phyloP scores from a whole-genome alignment of 2,797 vertebrate species.

The Oreochromis mossambicus region DNA sequence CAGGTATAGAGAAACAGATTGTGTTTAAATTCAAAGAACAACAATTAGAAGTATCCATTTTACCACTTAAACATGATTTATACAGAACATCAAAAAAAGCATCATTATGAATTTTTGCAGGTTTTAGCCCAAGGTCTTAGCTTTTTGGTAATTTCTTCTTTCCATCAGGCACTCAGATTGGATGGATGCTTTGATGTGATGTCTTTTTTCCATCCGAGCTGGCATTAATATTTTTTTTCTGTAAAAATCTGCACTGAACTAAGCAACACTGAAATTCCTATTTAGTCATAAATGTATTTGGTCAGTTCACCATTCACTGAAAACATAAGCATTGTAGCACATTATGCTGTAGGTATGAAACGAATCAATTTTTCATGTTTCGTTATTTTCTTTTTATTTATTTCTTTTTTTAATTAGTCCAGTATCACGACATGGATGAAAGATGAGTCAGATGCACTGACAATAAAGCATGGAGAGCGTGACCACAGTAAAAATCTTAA shows the following conservation, averaged over 20 bases:
- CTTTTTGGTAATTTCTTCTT: background rate
- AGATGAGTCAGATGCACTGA: background rate
- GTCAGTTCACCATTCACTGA: background rate
- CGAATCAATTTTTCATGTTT: background rate
- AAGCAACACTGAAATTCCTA: background rate
- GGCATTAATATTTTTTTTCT: background rate
- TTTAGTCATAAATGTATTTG: background rate
- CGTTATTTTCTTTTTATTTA: background rate
- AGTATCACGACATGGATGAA: background rate
- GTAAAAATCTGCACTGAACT: background rate
- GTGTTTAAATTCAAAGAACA: background rate
- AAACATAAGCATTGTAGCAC: background rate
- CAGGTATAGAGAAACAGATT: background rate
- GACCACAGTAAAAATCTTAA: background rate
- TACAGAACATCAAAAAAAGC: background rate
- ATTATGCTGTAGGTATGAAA: background rate
- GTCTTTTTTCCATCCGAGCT: background rate
- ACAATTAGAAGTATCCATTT: background rate
- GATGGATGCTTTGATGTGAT: background rate
- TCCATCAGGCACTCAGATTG: background rate
- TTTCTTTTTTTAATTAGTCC: rapidly evolving
- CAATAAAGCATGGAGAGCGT: background rate
- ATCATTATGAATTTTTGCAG: background rate
- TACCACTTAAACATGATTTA: background rate
- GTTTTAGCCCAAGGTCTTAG: background rate